Conservation (phyloP, 2,113 vertebrate species). For the Malurus elegans region DNA sequence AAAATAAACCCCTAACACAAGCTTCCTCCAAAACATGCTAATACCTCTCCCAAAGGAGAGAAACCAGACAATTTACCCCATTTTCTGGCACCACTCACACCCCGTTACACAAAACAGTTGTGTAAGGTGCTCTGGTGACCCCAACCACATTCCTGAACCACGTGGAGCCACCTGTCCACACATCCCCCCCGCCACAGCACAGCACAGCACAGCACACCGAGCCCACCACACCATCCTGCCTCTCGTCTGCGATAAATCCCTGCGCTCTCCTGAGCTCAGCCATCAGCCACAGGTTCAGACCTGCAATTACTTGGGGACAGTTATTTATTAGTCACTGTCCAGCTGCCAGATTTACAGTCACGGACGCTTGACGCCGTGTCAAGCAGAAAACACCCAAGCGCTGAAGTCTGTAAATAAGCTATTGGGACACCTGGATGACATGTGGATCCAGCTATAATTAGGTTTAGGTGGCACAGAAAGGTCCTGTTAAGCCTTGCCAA, state of each 20-base stretch:
- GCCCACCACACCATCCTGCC: neutral
- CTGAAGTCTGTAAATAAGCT: conserved; percentile 1
- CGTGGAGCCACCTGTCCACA: neutral
- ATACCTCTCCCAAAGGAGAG: neutral
- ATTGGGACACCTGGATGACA: neutral
- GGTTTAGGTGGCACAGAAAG: neutral
- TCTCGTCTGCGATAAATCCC: neutral
- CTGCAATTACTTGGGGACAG: neutral
- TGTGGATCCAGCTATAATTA: neutral
- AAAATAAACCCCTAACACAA: neutral
- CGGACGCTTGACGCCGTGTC: neutral
- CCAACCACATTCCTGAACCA: neutral
- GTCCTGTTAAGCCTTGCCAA: neutral
- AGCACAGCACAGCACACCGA: neutral
- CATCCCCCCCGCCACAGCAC: neutral
- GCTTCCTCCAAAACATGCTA: neutral
- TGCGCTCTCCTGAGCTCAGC: neutral
- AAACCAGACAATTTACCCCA: rapidly evolving
- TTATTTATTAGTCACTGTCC: conserved; percentile 6
- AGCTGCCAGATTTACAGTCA: conserved; percentile 32
- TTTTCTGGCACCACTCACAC: neutral
- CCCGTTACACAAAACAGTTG: rapidly evolving
- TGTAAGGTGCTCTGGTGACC: neutral
- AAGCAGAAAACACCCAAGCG: neutral
- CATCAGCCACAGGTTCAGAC: neutral